These are phyloP conservation scores for Cydia pomonella DNA, from an alignment of 1,140 invertebrate genomes.

Conservation along the genomic window DNA sequence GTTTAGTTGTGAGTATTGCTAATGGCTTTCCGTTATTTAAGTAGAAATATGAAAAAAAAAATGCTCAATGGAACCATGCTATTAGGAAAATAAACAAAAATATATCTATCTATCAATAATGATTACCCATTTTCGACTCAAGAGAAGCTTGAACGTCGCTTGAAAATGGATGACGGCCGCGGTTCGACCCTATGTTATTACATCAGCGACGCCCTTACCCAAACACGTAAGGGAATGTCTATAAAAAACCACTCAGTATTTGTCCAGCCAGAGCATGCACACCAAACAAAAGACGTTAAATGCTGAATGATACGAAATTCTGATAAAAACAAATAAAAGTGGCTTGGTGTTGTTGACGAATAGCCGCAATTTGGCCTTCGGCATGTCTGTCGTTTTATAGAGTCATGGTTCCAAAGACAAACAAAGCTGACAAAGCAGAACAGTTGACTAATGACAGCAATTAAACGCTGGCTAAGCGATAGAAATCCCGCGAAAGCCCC, in stretches of 20 bases:
- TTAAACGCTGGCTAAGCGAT: conserved; percentile 1
- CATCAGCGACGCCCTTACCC: conserved; percentile 1
- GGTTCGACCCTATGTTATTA: conserved; percentile 20
- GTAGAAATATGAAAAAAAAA: too few species aligned
- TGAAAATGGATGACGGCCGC: conserved; percentile 1
- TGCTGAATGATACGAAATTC: conserved; percentile 6
- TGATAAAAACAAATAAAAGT: neutral
- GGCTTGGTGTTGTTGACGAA: neutral
- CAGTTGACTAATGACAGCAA: conserved; percentile 10
- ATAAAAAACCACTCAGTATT: conserved; percentile 19
- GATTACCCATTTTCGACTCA: neutral
- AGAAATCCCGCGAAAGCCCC: conserved; percentile 7
- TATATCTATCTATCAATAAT: neutral
- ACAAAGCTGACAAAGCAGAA: conserved; percentile 6
- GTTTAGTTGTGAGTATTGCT: too few species aligned
- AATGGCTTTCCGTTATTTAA: too few species aligned
- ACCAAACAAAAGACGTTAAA: neutral
- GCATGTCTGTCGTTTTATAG: neutral
- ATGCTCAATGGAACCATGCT: neutral
- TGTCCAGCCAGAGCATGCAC: neutral
- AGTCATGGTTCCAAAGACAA: conserved; percentile 11
- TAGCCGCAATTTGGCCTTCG: neutral
- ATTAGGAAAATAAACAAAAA: conserved; percentile 20
- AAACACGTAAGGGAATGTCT: conserved; percentile 20
- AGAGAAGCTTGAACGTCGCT: neutral